Evolutionary conservation across 2,113 vertebrate genomes (phyloP), one percentile per base, ranked within the genome.

Genomic region (Dascyllus trimaculatus): DNA sequence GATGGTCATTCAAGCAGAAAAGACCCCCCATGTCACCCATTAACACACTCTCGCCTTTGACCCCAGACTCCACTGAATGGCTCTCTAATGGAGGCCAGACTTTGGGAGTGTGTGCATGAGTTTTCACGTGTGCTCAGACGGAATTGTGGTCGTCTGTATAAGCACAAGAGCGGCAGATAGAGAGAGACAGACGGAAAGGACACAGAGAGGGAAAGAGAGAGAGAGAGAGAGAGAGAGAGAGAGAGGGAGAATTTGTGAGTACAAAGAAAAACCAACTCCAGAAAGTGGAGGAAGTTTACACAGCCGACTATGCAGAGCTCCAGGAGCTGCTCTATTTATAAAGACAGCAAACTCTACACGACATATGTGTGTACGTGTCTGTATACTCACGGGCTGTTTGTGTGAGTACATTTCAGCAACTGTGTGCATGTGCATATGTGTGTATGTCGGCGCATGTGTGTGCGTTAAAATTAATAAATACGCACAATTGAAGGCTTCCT

Each of bases 401-500:
- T 61, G 67, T 52, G 54, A 73, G 75, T 24, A 19, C 60, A 60
- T 67, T 69, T 77, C 22, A 62, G 54, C 46, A 10, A 26, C 60
- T 62, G 48, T 76, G 63, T 22, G 48, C 46, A 10, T 7, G 32
- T 8, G 62, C 26, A 48, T 51, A 35, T 59, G 3, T 68, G 58
- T 0, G 3, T 68, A 53, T 0, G 11, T 21, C 35, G 11, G 66
- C 64, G 26, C n/a, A 38, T 57, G 71, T 21, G 67, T 78, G 83
- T 25, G 69, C 10, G 35, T 89, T 89, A 90, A 90, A 92, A 95
- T 94, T 95, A 95, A 95, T 95, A 95, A 95, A 96, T 93, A 93
- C 53, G 53, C 89, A 93, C 92, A 94, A 94, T 93, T 94, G 94
- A 95, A 95, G 93, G 88, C 91, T 95, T 95, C 95, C 94, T 95